These are phyloP conservation scores for Drosophila asahinai DNA, from an alignment of 1,140 invertebrate genomes.

Conservation along the genomic window DNA sequence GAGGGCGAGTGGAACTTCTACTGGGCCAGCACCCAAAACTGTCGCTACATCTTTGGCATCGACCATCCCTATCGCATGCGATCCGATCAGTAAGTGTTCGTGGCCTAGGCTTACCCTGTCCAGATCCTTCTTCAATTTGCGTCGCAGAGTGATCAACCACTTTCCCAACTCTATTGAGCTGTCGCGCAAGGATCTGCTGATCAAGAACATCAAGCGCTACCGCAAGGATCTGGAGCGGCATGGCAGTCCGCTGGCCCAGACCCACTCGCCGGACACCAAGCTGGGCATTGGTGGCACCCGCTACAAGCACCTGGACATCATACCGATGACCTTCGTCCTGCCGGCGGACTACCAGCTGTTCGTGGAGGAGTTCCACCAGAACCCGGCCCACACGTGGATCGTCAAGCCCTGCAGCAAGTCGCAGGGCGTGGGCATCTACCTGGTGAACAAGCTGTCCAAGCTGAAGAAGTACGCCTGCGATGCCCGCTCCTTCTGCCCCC, in stretches of 20 bases:
- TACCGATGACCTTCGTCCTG: constrained; percentile 96
- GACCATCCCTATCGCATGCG: constrained; percentile 77
- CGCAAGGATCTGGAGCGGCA: constrained; percentile 95
- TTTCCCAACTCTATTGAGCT: constrained; percentile 98
- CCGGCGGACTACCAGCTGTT: constrained; percentile 97
- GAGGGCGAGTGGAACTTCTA: constrained; percentile 71
- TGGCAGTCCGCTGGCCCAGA: constrained; percentile 93
- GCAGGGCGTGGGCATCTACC: constrained; percentile 94
- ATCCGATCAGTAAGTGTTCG: constrained; percentile 66
- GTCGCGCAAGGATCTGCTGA: constrained; percentile 96
- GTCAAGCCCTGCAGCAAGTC: constrained; percentile 98
- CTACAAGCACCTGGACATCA: constrained; percentile 94
- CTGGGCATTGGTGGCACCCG: constrained; percentile 90
- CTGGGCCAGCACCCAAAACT: constrained; percentile 68
- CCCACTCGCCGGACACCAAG: constrained; percentile 85
- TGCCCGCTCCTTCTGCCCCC: constrained; percentile 91
- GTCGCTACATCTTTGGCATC: constrained; percentile 69
- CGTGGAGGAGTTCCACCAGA: constrained; percentile 96
- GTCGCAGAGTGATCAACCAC: constrained; percentile 91
- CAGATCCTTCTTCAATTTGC: too few relatives aligned
- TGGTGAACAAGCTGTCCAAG: constrained; percentile 95
- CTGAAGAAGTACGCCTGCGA: constrained; percentile 94
- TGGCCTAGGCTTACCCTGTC: too few relatives aligned
- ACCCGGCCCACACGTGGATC: constrained; percentile 97
- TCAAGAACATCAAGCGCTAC: constrained; percentile 98